Conservation (phyloP, 2,888 invertebrate species). For the Plebejus argus region DNA sequence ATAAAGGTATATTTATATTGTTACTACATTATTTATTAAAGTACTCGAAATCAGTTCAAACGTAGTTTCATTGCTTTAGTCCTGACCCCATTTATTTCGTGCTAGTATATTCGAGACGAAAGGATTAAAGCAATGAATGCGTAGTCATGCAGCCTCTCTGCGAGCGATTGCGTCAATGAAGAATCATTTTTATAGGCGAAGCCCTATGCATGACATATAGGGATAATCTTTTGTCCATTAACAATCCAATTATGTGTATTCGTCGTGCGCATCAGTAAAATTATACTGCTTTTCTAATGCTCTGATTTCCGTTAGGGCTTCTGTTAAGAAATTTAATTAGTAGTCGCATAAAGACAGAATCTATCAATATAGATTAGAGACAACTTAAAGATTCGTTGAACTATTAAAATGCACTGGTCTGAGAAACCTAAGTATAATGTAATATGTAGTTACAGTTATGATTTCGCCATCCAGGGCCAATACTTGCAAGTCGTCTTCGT, state of each 20-base stretch:
- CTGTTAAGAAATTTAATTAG: constrained; percentile 26
- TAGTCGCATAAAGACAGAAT: not conserved
- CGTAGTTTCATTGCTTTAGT: constrained; percentile 78
- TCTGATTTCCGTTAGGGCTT: constrained; percentile 35
- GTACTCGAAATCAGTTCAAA: constrained; percentile 34
- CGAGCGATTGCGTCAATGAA: constrained; percentile 39
- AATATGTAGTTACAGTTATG: not conserved
- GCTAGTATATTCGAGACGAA: constrained; percentile 31
- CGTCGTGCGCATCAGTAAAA: constrained; percentile 38
- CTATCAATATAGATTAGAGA: not conserved
- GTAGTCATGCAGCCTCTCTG: constrained; percentile 43
- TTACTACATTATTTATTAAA: constrained; percentile 31
- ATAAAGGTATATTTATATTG: constrained; percentile 3
- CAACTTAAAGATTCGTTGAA: not conserved
- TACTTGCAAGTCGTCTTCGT: not conserved
- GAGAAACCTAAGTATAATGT: not conserved
- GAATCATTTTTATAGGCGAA: constrained; percentile 40
- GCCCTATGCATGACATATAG: constrained; percentile 45
- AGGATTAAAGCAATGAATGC: constrained; percentile 78
- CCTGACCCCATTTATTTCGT: constrained; percentile 52
- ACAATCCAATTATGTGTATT: constrained; percentile 46
- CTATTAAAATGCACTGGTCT: not conserved
- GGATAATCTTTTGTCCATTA: constrained; percentile 44
- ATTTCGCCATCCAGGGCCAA: too few species aligned
- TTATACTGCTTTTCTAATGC: constrained; percentile 21